Evolutionary conservation across 2,797 vertebrate species (phyloP), one percentile per base, ranked within the genome.

Genomic region (Myiotriccus ornatus): DNA sequence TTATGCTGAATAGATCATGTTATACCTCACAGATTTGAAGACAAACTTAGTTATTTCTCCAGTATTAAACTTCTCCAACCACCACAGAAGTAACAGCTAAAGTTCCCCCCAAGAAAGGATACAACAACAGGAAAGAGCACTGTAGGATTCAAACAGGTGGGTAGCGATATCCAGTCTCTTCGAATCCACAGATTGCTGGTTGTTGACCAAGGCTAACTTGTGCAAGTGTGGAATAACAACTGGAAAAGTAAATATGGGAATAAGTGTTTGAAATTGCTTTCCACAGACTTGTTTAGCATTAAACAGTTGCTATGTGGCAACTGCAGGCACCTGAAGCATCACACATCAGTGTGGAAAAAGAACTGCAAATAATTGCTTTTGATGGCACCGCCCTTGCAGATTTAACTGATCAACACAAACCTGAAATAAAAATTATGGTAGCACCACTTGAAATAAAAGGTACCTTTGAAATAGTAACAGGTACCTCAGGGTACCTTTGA

Each of bases 61-160:
- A 63, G 53, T 68, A 67, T 24, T 74, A 34, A 28, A 14, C 7
- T 60, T 71, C 11, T 46, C 4, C 22, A 11, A 41, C 11, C 32
- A 32, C 12, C 35, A 60, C 8, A 76, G 17, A 89, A 83, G n/a
- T 20, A 87, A 69, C 22, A 86, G 21, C 30, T 47, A 43, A 62
- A 44, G 11, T 37, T 77, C 19, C 16, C 24, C 12, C 43, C 21
- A n/a, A 12, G 83, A 90, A 99, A 99, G 99, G 99, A 99, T 99
- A 99, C 99, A 99, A 95, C 99, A 99, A 97, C 99, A 99, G 97
- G 99, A 99, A 87, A 99, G 99, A 83, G 99, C 99, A 79, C 99
- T 99, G 98, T 99, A 99, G 96, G 99, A 99, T 97, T 99, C 99
- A 87, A 99, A 99, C 91, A 99, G 98, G 97, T 99, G 99, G 21